These are phyloP conservation scores for Lutjanus erythropterus DNA, from an alignment of 2,113 vertebrate genomes.

Conservation along the genomic window DNA sequence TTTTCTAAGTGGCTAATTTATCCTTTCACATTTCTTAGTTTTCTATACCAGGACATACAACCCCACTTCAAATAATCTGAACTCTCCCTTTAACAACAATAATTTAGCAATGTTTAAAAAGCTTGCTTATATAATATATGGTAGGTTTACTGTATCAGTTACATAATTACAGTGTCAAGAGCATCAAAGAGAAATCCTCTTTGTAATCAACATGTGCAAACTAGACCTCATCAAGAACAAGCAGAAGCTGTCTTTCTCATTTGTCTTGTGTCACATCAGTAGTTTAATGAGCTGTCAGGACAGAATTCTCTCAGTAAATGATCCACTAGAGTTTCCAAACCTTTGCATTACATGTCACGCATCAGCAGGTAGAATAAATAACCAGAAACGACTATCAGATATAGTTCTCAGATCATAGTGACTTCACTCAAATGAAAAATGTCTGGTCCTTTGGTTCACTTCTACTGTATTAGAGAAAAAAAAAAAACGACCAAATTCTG, in stretches of 20 bases:
- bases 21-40: too few species aligned
- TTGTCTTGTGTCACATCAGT: constrained; percentile 37
- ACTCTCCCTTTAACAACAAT: background rate
- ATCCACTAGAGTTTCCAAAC: constrained; percentile 58
- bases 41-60: too few species aligned
- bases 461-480: constrained; percentile 54
- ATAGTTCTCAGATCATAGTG: constrained; percentile 36
- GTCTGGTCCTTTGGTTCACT: constrained; percentile 61
- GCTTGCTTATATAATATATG: background rate
- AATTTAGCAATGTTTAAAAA: constrained; percentile 9
- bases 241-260: constrained; percentile 23
- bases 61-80: too few species aligned
- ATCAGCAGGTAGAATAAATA: constrained; percentile 55
- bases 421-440: constrained; percentile 55
- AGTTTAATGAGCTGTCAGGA: constrained; percentile 50
- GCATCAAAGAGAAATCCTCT: constrained; percentile 27
- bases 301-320: constrained; percentile 42
- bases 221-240: constrained; percentile 37
- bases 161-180: constrained; percentile 27
- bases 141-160: constrained; percentile 34
- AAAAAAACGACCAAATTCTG: constrained; percentile 63
- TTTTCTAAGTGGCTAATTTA: too few species aligned
- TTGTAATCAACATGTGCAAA: constrained; percentile 36
- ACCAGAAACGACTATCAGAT: constrained; percentile 18
- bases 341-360: constrained; percentile 46